Conservation (phyloP, 2,888 invertebrate genomes). For the Leucoptera coffeella region DNA sequence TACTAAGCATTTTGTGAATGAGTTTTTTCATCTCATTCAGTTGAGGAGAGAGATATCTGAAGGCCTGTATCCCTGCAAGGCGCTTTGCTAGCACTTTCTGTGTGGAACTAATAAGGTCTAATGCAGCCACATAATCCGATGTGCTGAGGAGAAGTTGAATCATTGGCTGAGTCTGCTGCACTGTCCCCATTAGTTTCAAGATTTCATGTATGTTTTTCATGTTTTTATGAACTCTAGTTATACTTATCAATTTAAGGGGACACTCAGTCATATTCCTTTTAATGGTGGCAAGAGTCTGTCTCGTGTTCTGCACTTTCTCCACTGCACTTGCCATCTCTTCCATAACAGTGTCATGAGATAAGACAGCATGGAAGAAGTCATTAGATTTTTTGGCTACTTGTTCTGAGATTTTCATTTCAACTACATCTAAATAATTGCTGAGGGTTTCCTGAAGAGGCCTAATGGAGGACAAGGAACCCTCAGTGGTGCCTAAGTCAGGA, state of each 20-base stretch:
- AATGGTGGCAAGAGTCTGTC: constrained; percentile 70
- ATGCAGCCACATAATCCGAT: constrained; percentile 94
- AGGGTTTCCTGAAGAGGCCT: constrained; percentile 81
- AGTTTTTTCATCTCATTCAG: constrained; percentile 91
- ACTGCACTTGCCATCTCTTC: constrained; percentile 86
- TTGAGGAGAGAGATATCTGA: constrained; percentile 93
- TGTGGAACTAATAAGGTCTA: constrained; percentile 94
- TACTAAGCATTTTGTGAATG: constrained; percentile 94
- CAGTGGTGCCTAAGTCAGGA: constrained; percentile 55
- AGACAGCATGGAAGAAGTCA: constrained; percentile 97
- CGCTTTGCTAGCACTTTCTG: constrained; percentile 89
- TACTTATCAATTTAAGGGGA: constrained; percentile 71
- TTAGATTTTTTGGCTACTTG: constrained; percentile 93
- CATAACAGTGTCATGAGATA: constrained; percentile 95
- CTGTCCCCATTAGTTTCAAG: constrained; percentile 87
- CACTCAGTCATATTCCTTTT: constrained; percentile 74
- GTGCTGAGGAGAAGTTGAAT: constrained; percentile 91
- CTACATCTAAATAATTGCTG: constrained; percentile 90
- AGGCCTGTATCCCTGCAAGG: constrained; percentile 87
- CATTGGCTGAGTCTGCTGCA: constrained; percentile 96
- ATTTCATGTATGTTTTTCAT: constrained; percentile 62
- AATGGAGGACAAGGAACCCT: constrained; percentile 57
- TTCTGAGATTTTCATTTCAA: constrained; percentile 88
- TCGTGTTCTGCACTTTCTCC: constrained; percentile 64
- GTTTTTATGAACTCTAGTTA: constrained; percentile 61